Base-by-base conservation (phyloP, 2,113 vertebrate species). In the Zosterops borbonicus region DNA sequence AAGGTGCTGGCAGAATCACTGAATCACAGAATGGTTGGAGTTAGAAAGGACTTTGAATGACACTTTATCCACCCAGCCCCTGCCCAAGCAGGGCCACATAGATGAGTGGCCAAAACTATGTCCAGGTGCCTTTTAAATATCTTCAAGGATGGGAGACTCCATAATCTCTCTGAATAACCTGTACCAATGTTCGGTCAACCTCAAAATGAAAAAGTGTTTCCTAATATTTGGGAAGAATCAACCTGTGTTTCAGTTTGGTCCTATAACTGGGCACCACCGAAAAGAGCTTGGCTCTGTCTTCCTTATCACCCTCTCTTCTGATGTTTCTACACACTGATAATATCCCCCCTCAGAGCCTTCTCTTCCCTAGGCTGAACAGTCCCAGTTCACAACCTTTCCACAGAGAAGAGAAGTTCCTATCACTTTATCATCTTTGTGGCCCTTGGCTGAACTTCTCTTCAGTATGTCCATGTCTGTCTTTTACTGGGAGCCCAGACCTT, bases 321-420 rank as follows among this genome's bases (percentile, higher is more conserved):
- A 4, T 62, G 14, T 42, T 78, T 78, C 27, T 37, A n/a, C 4
- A 41, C 27, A 53, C 9, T 27, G n/a, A 9, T 33, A 41, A 69
- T 52, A 42, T 21, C 2, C 8, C 1, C 2, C 5, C 13, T 6
- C 0, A 0, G 8, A 89, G 28, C 5, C 41, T 73, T 65, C 14
- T 56, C 33, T 65, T 90, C 65, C 55, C 25, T 28, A 44, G 16
- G 21, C 14, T 58, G 27, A 79, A 20, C 4, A 4, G 18, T 29
- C n/a, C 4, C 31, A 62, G 42, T 16, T 60, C 31, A 50, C n/a
- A 84, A 18, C n/a, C n/a, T 41, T 65, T 60, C n/a, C 29, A 9
- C 50, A 10, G 1, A n/a, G 14, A 31, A 60, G 39, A 60, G 27
- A 28, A 16, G 13, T 3, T 94, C 29, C 6, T 9, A 13, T 5